These are phyloP conservation scores for Disparrhopalites patrizii DNA, from an alignment of 2,888 invertebrate species.

Conservation along the genomic window DNA sequence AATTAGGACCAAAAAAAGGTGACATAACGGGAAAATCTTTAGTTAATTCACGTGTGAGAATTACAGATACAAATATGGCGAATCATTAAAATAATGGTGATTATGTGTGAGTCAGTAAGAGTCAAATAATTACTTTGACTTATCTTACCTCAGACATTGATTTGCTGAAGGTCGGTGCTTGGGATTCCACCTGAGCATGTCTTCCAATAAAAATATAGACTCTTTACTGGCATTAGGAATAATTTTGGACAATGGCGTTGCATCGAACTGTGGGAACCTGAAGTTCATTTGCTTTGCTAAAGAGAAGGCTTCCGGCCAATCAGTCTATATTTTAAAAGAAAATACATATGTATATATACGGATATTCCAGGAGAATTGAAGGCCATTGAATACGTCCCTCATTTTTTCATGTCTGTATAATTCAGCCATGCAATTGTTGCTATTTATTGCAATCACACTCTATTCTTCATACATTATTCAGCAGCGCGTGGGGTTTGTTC, in stretches of 20 bases:
- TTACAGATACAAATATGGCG: no score
- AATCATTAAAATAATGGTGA: not conserved
- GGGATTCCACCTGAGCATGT: conserved; percentile 88
- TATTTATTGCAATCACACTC: no score
- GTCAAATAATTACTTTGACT: no score
- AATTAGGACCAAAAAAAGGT: no score
- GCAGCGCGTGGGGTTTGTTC: no score
- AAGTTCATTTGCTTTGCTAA: conserved; percentile 92
- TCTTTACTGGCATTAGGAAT: conserved; percentile 78
- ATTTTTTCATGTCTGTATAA: no score
- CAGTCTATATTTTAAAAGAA: conserved; percentile 50
- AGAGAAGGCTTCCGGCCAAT: conserved; percentile 88
- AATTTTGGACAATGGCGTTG: conserved; percentile 72
- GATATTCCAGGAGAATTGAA: no score
- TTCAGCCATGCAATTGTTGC: no score
- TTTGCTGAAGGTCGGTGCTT: conserved; percentile 86
- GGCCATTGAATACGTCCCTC: no score
- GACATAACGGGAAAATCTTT: no score
- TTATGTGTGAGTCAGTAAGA: not conserved
- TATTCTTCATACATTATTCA: no score
- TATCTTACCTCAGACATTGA: conserved; percentile 71
- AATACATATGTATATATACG: not conserved
- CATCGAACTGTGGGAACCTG: conserved; percentile 84
- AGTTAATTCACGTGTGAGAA: no score
- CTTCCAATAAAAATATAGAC: conserved; percentile 76